phyloP scores from a whole-genome alignment of 2,797 vertebrate species.

The Pangasius krempfi region DNA sequence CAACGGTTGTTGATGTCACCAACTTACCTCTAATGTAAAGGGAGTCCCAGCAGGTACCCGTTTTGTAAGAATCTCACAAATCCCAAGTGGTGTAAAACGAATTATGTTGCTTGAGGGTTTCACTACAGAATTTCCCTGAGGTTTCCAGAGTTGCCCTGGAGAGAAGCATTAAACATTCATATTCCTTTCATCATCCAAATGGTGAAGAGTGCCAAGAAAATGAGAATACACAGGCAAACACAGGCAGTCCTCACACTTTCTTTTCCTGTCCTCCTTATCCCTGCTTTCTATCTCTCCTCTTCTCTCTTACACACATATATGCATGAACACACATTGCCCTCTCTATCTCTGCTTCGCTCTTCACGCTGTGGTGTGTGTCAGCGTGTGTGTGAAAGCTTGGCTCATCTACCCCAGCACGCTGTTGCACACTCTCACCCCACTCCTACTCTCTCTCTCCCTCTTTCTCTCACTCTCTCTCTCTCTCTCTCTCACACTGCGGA shows the following conservation, averaged over 20 bases:
- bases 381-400: constrained; percentile 43
- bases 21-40: constrained; percentile 50
- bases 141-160: constrained; percentile 37
- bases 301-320: constrained; percentile 14
- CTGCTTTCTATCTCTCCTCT: constrained; percentile 28
- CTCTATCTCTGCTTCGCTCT: constrained; percentile 46
- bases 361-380: constrained; percentile 41
- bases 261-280: constrained; percentile 38
- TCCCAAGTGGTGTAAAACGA: constrained; percentile 43
- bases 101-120: constrained; percentile 31
- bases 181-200: constrained; percentile 41
- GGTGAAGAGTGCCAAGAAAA: constrained; percentile 42
- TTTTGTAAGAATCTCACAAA: constrained; percentile 34
- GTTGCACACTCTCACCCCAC: constrained; percentile 61
- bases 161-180: constrained; percentile 42
- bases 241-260: constrained; percentile 44
- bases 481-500: constrained; percentile 62
- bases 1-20: constrained; percentile 50
- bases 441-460: constrained; percentile 45
- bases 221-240: constrained; percentile 42
- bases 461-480: constrained; percentile 50
- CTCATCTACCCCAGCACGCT: constrained; percentile 55
- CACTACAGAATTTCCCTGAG: constrained; percentile 36
- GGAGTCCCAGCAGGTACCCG: constrained; percentile 34
- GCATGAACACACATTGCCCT: constrained; percentile 43